Percentiles rank a stretch among this genome's conserved stretches.
Evolutionary conservation across 2,797 vertebrate species (phyloP).

Genomic region (Eutrigla gurnardus): DNA sequence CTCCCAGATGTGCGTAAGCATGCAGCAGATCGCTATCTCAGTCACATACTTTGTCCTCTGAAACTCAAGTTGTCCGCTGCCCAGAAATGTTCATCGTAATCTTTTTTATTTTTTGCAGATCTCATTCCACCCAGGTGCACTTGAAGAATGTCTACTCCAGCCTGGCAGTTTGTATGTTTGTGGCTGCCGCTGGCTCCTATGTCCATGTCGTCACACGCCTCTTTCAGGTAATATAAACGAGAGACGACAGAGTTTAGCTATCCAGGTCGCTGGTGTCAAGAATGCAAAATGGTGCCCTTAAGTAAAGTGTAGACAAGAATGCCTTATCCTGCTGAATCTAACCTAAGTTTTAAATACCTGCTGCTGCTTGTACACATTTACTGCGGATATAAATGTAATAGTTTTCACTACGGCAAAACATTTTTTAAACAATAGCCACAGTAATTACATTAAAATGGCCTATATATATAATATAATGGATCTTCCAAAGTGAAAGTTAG

Average conservation of each 20-base stretch:
- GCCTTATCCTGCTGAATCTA: not conserved
- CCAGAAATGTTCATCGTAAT: not conserved
- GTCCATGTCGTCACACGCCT: conserved; percentile 90
- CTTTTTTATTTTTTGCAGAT: conserved; percentile 71
- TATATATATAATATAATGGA: not conserved
- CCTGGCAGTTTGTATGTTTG: conserved; percentile 92
- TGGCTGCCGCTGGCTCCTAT: conserved; percentile 92
- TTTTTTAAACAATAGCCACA: not conserved
- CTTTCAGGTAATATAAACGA: conserved; percentile 87
- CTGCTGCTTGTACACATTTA: not conserved
- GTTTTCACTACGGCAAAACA: not conserved
- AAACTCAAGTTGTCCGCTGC: not conserved
- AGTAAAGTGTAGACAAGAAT: not conserved
- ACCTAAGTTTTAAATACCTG: not conserved
- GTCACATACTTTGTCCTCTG: not conserved
- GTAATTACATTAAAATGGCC: not conserved
- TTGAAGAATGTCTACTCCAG: conserved; percentile 97
- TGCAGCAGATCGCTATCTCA: not conserved
- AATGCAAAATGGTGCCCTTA: not conserved
- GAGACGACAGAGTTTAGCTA: not conserved
- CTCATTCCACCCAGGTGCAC: conserved; percentile 94
- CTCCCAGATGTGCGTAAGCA: conserved; percentile 79
- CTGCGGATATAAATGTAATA: not conserved
- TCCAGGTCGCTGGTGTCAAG: not conserved
- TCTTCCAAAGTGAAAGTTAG: not conserved